These are phyloP conservation scores for Dione vanillae DNA, from an alignment of 2,888 invertebrate genomes.

Conservation along the genomic window DNA sequence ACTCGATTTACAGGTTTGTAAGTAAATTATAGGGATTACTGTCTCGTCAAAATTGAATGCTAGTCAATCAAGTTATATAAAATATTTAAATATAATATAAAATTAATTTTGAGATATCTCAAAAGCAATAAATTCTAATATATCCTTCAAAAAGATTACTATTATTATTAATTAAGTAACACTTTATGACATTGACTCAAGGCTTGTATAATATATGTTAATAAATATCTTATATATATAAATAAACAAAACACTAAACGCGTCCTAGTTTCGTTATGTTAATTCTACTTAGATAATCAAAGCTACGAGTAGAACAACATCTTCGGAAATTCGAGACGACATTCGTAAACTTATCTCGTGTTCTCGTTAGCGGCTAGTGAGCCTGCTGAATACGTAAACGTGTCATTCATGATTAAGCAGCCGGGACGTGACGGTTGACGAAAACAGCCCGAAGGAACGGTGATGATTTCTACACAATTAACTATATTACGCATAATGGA, in stretches of 20 bases:
- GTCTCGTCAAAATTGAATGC: too few species aligned
- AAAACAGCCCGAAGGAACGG: constrained; percentile 56
- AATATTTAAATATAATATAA: too few species aligned
- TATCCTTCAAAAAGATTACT: too few species aligned
- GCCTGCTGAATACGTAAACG: constrained; percentile 79
- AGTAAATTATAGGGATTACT: too few species aligned
- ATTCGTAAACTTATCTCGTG: constrained; percentile 78
- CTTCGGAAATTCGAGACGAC: constrained; percentile 75
- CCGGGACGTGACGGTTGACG: constrained; percentile 74
- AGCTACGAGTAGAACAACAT: constrained; percentile 65
- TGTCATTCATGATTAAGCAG: constrained; percentile 80
- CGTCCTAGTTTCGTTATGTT: constrained; percentile 69
- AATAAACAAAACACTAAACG: constrained; percentile 34
- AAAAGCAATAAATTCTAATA: too few species aligned
- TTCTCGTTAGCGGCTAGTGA: constrained; percentile 77
- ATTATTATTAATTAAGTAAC: too few species aligned
- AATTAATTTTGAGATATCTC: too few species aligned
- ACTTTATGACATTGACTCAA: too few species aligned
- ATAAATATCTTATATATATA: neutral
- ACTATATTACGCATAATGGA: neutral
- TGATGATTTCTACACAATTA: constrained; percentile 16
- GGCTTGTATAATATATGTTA: too few species aligned
- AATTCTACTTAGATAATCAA: constrained; percentile 80
- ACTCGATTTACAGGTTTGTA: too few species aligned
- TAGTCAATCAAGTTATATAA: too few species aligned